Evolutionary conservation across 1,140 invertebrate genomes (phyloP).

Genomic region (Diabrotica undecimpunctata): DNA sequence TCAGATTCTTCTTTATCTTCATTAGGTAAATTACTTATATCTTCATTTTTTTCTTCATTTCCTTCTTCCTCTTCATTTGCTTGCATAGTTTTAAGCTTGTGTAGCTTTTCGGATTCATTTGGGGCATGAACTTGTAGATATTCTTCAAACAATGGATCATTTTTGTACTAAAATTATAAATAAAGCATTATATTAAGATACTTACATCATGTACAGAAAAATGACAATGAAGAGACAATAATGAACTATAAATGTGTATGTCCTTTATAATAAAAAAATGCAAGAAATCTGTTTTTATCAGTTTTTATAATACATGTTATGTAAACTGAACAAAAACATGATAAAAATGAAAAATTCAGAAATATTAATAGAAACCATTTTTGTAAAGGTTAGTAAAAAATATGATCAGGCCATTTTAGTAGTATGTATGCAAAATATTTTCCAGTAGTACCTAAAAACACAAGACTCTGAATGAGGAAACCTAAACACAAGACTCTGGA

Average conservation of each 20-base stretch:
- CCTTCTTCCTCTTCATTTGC: conserved; percentile 30
- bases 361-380: too few relatives aligned
- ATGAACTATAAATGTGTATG: not conserved
- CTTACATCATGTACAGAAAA: not conserved
- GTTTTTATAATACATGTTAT: too few relatives aligned
- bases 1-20: conserved; percentile 28
- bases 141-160: conserved; percentile 86
- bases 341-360: too few relatives aligned
- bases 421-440: too few relatives aligned
- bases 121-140: conserved; percentile 77
- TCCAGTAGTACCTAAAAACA: too few relatives aligned
- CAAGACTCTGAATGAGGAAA: too few relatives aligned
- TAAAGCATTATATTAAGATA: not conserved
- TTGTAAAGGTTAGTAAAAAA: too few relatives aligned
- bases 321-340: too few relatives aligned
- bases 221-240: not conserved
- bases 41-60: conserved; percentile 39
- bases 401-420: too few relatives aligned
- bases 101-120: conserved; percentile 51
- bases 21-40: conserved; percentile 18
- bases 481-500: too few relatives aligned
- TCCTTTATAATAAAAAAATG: not conserved
- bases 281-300: not conserved
- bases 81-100: conserved; percentile 27
- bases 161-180: conserved; percentile 62